Base-by-base conservation (phyloP, 2,797 vertebrate genomes). In the Hoplostethus atlanticus region DNA sequence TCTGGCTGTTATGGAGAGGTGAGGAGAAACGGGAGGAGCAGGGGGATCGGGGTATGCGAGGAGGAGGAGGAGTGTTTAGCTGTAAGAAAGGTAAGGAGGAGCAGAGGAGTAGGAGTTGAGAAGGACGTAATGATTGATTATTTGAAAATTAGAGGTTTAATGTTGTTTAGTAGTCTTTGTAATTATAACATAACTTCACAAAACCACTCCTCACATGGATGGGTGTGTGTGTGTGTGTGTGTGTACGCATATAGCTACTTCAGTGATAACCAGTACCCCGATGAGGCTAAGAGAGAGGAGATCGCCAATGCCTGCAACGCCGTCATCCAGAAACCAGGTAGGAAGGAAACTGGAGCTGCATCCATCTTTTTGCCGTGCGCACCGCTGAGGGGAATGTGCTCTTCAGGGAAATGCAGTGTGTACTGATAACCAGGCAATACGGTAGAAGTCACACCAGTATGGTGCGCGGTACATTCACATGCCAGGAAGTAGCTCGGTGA, bases 1-100 rank as follows among this genome's bases (percentile, higher is more conserved):
- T 89, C 93, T 99, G 81, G 96, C 97, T 67, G 97, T 99, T 46
- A 99, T 99, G 98, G 98, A 99, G 93, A 98, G 97, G 98, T 99
- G 88, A 13, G 88, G 46, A 54, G 47, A 5, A 25, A 6, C 2
- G 5, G 5, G 48, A 42, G 3, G 7, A 25, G 17, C 6, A 36
- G 34, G 34, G 7, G 34, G 34, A 36, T 28, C 28, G 2, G 28
- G 28, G 28, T 28, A 28, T 28, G 28, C 12, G 21, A 13, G 7
- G 25, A 30, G 17, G 3, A 15, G 12, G 3, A 5, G 11, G 5
- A 2, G 10, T 38, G 11, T 36, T 25, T 13, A 54, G 47, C 15
- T 10, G 1, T 21, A 21, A 21, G 21, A 21, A 21, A 21, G n/a
- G 47, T 44, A 8, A 44, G 25, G 30, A 13, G 34, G 34, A 36